phyloP scores from a whole-genome alignment of 2,113 vertebrate species.

The Peromyscus maniculatus region DNA sequence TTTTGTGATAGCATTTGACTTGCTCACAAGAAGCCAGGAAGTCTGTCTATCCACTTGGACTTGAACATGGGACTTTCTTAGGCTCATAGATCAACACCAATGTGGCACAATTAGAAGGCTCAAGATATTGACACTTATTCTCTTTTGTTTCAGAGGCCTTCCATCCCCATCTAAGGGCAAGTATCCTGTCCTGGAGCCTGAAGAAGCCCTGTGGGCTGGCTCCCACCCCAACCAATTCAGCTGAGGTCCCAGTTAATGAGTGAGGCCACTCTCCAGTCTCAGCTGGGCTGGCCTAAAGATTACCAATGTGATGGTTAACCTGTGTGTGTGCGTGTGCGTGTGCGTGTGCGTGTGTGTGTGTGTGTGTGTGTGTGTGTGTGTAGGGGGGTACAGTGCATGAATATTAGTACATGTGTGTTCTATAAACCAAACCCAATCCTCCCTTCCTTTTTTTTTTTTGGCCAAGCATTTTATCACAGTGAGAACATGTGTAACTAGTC shows the following conservation, averaged over 20 bases:
- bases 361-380: not conserved
- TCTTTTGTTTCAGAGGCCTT: not conserved
- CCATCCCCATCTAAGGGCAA: not conserved
- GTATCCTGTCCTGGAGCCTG: not conserved
- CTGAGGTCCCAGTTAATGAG: not conserved
- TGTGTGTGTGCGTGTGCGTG: not conserved
- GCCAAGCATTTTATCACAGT: not conserved
- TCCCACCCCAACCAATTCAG: not conserved
- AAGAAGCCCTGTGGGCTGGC: no score
- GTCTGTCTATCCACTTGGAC: not conserved
- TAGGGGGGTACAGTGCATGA: not conserved
- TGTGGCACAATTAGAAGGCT: not conserved
- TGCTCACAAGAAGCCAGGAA: not conserved
- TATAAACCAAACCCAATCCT: not conserved
- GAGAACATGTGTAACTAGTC: not conserved
- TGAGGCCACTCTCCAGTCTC: not conserved
- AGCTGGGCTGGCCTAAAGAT: not conserved
- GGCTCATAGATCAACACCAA: not conserved
- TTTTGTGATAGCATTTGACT: not conserved
- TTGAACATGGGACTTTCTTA: not conserved
- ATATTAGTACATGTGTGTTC: not conserved
- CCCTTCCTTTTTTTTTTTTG: not conserved
- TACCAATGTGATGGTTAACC: not conserved
- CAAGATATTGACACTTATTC: not conserved
- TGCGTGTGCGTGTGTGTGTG: not conserved